Evolutionary conservation across 1,140 invertebrate species (phyloP), one percentile per base, ranked within the genome.

Genomic region (Drosophila aff.): DNA sequence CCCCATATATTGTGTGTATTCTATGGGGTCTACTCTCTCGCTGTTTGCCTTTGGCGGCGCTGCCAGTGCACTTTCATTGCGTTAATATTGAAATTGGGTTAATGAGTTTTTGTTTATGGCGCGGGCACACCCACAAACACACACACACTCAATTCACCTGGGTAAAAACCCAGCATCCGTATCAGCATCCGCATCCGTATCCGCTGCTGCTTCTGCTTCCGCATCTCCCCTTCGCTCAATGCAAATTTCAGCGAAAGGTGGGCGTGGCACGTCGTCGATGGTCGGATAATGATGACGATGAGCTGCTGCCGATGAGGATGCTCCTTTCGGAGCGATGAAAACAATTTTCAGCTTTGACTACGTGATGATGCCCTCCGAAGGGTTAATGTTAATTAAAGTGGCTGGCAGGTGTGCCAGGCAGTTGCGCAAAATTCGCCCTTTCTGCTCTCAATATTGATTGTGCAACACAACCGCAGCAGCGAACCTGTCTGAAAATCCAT

Each of bases 21-120:
- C 23, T 13, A 26, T 26, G 16, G 10, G 13, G 28, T 36, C 43
- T 26, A 49, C 7, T 38, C 31, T 4, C 46, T 61, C 36, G 38
- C 46, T 67, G 66, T 85, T 81, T 81, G 78, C 68, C 62, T 64
- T 77, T 85, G 82, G 74, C 78, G 49, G 59, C 57, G 76, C 47
- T 79, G 83, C 67, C 63, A 76, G 43, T 87, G 83, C 76, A 76
- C 67, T 76, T 87, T 69, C 63, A 59, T 82, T 87, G 76, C 65
- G 66, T 86, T 82, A 86, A 82, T 86, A 86, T 86, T 86, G 76
- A 82, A 86, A 86, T 87, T 87, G 83, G 83, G 83, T 86, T 86
- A 86, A 86, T 87, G 84, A 89, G 83, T 89, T 86, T 86, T 89
- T 86, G 83, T 89, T 86, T 89, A 89, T 82, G 76, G 76, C 71